Base-by-base conservation (phyloP, 1,140 invertebrate genomes). In the Aphelenchoides besseyi region DNA sequence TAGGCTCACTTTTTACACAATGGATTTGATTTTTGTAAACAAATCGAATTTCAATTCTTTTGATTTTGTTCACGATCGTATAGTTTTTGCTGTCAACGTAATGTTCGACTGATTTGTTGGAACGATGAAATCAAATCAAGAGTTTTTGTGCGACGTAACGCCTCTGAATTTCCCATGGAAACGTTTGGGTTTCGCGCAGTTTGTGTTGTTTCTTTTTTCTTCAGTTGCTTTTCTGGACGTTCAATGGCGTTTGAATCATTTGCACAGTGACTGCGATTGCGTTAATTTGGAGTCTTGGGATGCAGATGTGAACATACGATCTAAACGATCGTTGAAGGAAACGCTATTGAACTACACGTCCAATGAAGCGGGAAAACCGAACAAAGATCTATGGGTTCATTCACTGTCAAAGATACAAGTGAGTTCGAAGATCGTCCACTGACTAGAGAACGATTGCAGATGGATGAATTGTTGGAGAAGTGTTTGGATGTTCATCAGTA, bases 401-500 rank as follows among this genome's bases (percentile, higher is more conserved):
- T 82, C 80, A 16, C 52, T 82, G 12, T 82, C 80, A 2, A 78
- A 81, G 35, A 78, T 80, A 55, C 75, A 82, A 69, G 79, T 80
- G 12, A 54, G 29, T 32, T 33, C 16, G 16, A 26, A 41, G 5
- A 8, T n/a, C 9, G 18, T n/a, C 30, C n/a, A 53, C 5, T 71
- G 12, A 8, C 28, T 52, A 36, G 35, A 3, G 36, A 32, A 74
- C 16, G 16, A 61, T 1, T 72, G 29, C 61, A 82, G 79, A 82
- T 84, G 67, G 54, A 76, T 41, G 82, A 84, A 36, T 55, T 83
- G 28, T 53, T 83, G n/a, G 78, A 82, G 23, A 81, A 82, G 69
- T 83, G 81, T 53, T 63, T 84, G n/a, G 77, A 82, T 33, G 59
- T 83, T 8, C 81, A 83, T 67, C 48, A 82, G 30, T 83, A 80